phyloP scores from a whole-genome alignment of 2,113 vertebrate genomes.

The Brachypteracias leptosomus region DNA sequence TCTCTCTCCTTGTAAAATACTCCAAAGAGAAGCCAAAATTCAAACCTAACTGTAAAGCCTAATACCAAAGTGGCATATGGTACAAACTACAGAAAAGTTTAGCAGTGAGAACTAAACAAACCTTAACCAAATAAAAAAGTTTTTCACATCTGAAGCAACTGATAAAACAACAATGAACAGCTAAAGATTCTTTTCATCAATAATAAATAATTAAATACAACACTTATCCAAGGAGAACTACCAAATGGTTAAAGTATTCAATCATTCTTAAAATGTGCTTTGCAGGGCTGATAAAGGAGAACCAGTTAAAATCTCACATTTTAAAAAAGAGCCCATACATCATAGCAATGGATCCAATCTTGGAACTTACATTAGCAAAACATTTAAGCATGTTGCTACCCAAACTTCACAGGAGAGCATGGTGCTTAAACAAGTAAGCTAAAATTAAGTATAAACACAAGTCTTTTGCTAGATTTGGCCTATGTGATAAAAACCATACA shows the following conservation, averaged over 20 bases:
- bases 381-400: background rate
- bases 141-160: conserved; percentile 8
- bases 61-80: background rate
- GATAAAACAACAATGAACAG: background rate
- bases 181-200: conserved; percentile 13
- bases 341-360: background rate
- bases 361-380: background rate
- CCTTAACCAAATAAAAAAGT: background rate
- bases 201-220: too few species aligned
- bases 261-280: background rate
- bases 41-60: background rate
- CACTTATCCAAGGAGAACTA: background rate
- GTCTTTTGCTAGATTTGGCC: background rate
- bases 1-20: conserved; percentile 3
- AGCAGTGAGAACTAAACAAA: background rate
- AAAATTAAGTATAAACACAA: background rate
- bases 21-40: conserved; percentile 43
- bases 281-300: background rate
- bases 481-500: background rate
- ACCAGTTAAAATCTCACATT: background rate
- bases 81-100: background rate
- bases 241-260: background rate
- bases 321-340: background rate
- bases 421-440: background rate
- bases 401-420: background rate